Conservation (phyloP, 2,888 invertebrate genomes). For the Luperina nickerlii region DNA sequence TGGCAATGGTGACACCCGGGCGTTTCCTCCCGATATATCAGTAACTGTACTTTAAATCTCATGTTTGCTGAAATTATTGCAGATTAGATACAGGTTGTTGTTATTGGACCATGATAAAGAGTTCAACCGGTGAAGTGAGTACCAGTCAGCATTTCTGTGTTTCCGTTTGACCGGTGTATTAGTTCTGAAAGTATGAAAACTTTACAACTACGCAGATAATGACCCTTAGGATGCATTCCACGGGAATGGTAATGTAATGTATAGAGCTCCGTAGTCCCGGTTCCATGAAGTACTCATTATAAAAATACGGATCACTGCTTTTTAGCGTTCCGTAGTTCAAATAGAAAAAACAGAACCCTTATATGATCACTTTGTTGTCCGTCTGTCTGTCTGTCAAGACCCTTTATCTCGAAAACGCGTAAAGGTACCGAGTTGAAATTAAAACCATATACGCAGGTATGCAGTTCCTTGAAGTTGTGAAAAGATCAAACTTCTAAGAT, state of each 20-base stretch:
- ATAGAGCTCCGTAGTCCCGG: not conserved
- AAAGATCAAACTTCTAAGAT: too few species aligned
- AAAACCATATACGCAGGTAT: too few species aligned
- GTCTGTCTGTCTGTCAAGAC: too few species aligned
- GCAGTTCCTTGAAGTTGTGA: too few species aligned
- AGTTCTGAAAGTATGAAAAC: not conserved
- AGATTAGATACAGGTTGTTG: not conserved
- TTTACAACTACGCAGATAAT: not conserved
- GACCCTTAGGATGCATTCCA: not conserved
- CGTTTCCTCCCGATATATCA: too few species aligned
- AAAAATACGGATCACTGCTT: conserved; percentile 2
- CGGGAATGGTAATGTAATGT: not conserved
- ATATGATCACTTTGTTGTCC: too few species aligned
- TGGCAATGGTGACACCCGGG: too few species aligned
- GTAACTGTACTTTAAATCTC: not conserved
- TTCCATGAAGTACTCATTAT: not conserved
- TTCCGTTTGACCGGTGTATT: not conserved
- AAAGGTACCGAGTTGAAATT: too few species aligned
- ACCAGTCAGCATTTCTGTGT: not conserved
- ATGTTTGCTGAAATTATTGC: not conserved
- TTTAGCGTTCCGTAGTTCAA: too few species aligned
- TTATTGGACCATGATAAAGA: not conserved
- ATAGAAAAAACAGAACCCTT: too few species aligned
- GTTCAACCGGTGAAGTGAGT: not conserved
- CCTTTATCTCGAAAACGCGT: too few species aligned